Percentiles rank a stretch among this genome's conserved stretches.
phyloP scores from a whole-genome alignment of 2,797 vertebrate genomes.

The Xiphophorus birchmanni region DNA sequence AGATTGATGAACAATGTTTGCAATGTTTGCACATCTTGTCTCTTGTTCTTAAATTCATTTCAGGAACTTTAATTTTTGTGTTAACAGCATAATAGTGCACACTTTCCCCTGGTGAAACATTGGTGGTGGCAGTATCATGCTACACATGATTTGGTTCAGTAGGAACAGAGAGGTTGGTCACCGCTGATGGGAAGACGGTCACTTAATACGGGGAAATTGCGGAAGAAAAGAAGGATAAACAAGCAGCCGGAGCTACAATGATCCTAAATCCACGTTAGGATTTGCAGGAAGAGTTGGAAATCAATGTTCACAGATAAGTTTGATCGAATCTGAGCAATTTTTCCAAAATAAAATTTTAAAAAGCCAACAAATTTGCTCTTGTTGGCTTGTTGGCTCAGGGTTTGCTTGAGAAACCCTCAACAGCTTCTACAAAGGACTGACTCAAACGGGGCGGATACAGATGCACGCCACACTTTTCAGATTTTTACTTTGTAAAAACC shows the following conservation, averaged over 20 bases:
- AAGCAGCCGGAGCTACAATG: neutral
- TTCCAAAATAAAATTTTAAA: neutral
- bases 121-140: neutral
- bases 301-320: neutral
- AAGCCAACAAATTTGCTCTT: neutral
- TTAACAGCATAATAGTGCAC: neutral
- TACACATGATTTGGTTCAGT: neutral
- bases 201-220: neutral
- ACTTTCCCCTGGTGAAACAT: neutral
- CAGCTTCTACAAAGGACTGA: neutral
- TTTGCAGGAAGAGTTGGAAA: neutral
- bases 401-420: neutral
- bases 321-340: neutral
- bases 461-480: neutral
- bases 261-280: neutral
- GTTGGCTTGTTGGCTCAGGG: no score
- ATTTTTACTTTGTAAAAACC: neutral
- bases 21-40: no score
- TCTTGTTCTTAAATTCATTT: no score
- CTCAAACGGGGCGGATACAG: neutral
- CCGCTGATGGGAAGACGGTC: neutral
- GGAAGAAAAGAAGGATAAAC: neutral
- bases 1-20: no score
- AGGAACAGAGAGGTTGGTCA: neutral
- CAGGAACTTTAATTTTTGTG: no score